phyloP scores from a whole-genome alignment of 2,797 vertebrate genomes.

The Pachyuromys duprasi region DNA sequence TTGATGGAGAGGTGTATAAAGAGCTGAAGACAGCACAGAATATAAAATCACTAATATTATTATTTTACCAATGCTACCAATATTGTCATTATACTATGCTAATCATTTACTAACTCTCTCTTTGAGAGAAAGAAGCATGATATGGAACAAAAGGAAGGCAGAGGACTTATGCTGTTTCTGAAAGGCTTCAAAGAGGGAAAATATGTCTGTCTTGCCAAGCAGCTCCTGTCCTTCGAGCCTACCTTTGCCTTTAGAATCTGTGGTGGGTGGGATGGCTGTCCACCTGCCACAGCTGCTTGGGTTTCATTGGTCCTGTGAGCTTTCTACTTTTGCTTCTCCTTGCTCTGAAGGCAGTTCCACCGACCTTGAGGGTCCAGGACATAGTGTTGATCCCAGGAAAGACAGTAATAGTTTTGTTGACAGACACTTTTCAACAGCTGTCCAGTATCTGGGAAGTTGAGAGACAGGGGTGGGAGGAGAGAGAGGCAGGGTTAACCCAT shows the following conservation, averaged over 20 bases:
- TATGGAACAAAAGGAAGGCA: not conserved
- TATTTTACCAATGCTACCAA: not conserved
- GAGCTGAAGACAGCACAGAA: not conserved
- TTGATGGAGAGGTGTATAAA: not conserved
- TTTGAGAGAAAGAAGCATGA: not conserved
- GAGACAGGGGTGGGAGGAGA: conserved; percentile 42
- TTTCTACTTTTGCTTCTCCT: conserved; percentile 69
- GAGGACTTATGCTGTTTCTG: not conserved
- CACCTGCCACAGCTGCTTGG: conserved; percentile 65
- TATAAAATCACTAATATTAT: not conserved
- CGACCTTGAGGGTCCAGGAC: conserved; percentile 93
- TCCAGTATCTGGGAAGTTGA: conserved; percentile 77
- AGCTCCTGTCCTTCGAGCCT: not conserved
- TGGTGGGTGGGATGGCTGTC: not conserved
- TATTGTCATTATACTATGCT: not conserved
- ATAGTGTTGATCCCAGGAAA: conserved; percentile 88
- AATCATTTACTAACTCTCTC: not conserved
- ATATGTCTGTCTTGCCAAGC: not conserved
- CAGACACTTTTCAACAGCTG: conserved; percentile 97
- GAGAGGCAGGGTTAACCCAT: conserved; percentile 76
- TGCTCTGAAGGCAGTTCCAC: conserved; percentile 80
- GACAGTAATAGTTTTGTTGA: conserved; percentile 98
- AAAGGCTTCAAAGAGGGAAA: not conserved
- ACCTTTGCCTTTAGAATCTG: conserved; percentile 10
- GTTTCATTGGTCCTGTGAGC: conserved; percentile 71